A percentile compares a stretch with the other conserved stretches of the same genome.
Evolutionary conservation across 2,888 invertebrate species (phyloP).

Genomic region (Cantharis flavilabris): DNA sequence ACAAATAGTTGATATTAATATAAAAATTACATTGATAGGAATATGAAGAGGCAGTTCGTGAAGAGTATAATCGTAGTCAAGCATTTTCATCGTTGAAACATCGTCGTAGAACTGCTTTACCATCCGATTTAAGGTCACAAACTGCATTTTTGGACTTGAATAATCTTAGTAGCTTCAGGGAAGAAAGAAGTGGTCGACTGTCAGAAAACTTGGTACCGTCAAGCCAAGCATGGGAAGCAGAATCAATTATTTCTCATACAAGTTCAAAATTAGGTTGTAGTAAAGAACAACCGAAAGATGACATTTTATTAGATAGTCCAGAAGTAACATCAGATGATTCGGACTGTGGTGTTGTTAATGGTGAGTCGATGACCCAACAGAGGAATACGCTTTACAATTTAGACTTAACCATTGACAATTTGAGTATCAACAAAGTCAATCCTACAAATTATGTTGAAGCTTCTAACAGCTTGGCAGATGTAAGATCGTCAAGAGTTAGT

Average conservation of each 20-base stretch:
- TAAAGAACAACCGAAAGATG: background rate
- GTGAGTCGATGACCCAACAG: slow-evolving; percentile 4
- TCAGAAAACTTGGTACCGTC: slow-evolving; percentile 20
- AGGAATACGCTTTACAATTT: background rate
- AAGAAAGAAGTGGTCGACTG: background rate
- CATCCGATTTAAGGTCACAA: slow-evolving; percentile 11
- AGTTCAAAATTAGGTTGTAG: slow-evolving; percentile 3
- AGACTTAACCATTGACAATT: background rate
- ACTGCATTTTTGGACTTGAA: background rate
- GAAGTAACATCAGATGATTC: slow-evolving; percentile 33
- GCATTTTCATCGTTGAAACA: background rate
- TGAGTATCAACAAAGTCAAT: background rate
- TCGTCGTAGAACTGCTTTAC: slow-evolving; percentile 8
- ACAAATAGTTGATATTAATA: too few relatives aligned
- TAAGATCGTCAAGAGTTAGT: background rate
- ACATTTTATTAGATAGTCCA: background rate
- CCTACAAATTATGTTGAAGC: background rate
- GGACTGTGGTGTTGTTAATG: slow-evolving; percentile 28
- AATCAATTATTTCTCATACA: slow-evolving; percentile 20
- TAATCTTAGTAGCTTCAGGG: background rate
- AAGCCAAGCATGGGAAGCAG: slow-evolving; percentile 23
- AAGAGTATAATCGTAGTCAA: slow-evolving; percentile 39
- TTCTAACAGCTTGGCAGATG: background rate
- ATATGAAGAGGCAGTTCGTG: slow-evolving; percentile 47
- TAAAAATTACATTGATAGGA: slow-evolving; percentile 34